phyloP scores from a whole-genome alignment of 2,113 vertebrate genomes.

The Myxocyprinus asiaticus region DNA sequence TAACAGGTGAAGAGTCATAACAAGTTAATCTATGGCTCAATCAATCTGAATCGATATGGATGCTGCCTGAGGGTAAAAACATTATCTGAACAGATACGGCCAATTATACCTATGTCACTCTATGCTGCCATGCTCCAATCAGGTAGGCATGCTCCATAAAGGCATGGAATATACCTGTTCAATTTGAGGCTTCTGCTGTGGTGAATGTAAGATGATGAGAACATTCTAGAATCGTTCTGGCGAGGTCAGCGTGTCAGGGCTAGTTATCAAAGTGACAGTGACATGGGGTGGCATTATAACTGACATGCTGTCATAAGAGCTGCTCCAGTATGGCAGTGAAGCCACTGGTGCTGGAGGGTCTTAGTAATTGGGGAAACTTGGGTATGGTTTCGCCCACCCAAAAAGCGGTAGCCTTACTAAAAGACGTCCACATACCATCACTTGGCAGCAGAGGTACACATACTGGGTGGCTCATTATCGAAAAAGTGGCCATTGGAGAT shows the following conservation, averaged over 20 bases:
- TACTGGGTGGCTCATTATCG: conserved; percentile 52
- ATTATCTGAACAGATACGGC: conserved; percentile 36
- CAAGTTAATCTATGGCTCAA: conserved; percentile 42
- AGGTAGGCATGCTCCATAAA: conserved; percentile 14
- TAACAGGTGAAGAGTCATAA: conserved; percentile 26
- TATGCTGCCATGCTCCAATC: neutral
- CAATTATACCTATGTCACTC: conserved; percentile 44
- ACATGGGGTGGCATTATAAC: conserved; percentile 53
- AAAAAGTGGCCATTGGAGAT: conserved; percentile 49
- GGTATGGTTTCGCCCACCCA: conserved; percentile 49
- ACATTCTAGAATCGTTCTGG: conserved; percentile 51
- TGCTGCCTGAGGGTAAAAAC: conserved; percentile 23
- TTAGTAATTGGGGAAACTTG: conserved; percentile 57
- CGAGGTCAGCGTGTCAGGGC: conserved; percentile 43
- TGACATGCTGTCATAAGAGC: conserved; percentile 56
- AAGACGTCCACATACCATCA: conserved; percentile 47
- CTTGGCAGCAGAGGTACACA: conserved; percentile 41
- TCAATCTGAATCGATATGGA: conserved; percentile 34
- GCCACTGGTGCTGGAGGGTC: conserved; percentile 53
- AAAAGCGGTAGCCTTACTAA: conserved; percentile 51
- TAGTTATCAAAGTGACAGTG: conserved; percentile 51
- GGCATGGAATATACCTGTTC: conserved; percentile 37
- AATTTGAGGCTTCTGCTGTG: conserved; percentile 22
- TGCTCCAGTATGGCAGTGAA: conserved; percentile 44
- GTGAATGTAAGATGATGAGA: conserved; percentile 52